These are phyloP conservation scores for Lacerta bilineata DNA, from an alignment of 2,797 vertebrate genomes.

Conservation along the genomic window DNA sequence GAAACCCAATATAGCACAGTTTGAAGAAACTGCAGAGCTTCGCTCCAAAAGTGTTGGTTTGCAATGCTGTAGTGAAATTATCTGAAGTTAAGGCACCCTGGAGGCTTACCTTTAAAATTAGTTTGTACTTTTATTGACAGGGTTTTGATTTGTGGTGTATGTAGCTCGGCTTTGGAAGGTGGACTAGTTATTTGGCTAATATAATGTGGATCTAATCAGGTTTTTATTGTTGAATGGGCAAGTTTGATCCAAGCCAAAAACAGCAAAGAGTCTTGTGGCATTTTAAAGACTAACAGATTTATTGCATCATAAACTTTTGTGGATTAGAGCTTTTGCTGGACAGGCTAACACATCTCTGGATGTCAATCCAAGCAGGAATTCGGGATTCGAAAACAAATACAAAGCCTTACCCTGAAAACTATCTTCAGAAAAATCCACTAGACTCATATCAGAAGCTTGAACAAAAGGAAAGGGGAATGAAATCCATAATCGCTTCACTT, in stretches of 20 bases:
- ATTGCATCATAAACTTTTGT: neutral
- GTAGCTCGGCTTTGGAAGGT: neutral
- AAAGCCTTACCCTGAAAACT: neutral
- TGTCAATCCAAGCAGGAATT: conserved; percentile 8
- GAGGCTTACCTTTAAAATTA: neutral
- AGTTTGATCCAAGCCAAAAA: conserved; percentile 8
- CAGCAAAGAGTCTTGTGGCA: neutral
- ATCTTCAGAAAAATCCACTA: neutral
- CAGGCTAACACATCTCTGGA: neutral
- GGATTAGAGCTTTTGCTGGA: neutral
- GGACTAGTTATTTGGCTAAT: conserved; percentile 34
- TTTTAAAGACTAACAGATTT: conserved; percentile 4
- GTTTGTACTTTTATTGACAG: conserved; percentile 14
- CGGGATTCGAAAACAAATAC: conserved; percentile 28
- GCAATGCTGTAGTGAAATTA: conserved; percentile 7
- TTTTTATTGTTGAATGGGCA: conserved; percentile 12
- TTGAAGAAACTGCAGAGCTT: neutral
- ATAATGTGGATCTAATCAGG: conserved; percentile 40
- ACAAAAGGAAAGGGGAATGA: conserved; percentile 27
- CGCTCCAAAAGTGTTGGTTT: conserved; percentile 20
- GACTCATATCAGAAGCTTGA: neutral
- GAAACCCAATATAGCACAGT: neutral
- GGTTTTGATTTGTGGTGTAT: conserved; percentile 19
- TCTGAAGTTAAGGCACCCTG: conserved; percentile 6
- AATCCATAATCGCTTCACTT: conserved; percentile 24